Percentiles rank a stretch among this genome's conserved stretches.
Conservation (phyloP, 1,140 invertebrate genomes). For the Chelonus insularis region DNA sequence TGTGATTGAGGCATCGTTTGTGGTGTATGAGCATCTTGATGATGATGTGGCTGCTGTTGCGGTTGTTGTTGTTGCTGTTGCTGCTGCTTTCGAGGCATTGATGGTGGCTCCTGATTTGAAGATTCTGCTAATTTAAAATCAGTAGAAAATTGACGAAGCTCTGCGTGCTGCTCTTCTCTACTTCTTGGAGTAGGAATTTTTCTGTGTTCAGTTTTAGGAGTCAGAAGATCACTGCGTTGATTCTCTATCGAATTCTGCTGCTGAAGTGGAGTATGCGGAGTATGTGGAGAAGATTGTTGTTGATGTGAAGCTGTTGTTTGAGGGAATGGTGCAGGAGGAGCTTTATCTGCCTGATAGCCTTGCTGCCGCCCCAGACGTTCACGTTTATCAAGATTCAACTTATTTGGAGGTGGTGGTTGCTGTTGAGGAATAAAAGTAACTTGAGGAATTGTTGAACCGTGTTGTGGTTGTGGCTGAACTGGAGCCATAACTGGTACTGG, state of each 20-base stretch:
- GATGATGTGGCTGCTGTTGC: slow-evolving; percentile 31
- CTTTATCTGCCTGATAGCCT: slow-evolving; percentile 51
- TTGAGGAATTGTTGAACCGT: slow-evolving; percentile 45
- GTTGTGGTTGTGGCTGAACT: slow-evolving; percentile 54
- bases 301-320: slow-evolving; percentile 42
- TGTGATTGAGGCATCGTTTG: slow-evolving; percentile 39
- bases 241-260: slow-evolving; percentile 50
- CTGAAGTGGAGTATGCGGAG: slow-evolving; percentile 38
- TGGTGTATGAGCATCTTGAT: slow-evolving; percentile 44
- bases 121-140: slow-evolving; percentile 64
- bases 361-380: slow-evolving; percentile 53
- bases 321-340: slow-evolving; percentile 55
- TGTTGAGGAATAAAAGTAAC: slow-evolving; percentile 45
- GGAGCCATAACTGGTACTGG: slow-evolving; percentile 48
- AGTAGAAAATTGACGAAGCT: slow-evolving; percentile 64
- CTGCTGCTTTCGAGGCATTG: slow-evolving; percentile 44
- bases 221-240: slow-evolving; percentile 46
- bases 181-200: slow-evolving; percentile 48
- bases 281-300: slow-evolving; percentile 34
- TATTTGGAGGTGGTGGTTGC: slow-evolving; percentile 41
- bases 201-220: slow-evolving; percentile 50
- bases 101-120: slow-evolving; percentile 43
- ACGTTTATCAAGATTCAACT: slow-evolving; percentile 53
- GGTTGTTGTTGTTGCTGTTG: slow-evolving; percentile 42
- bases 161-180: slow-evolving; percentile 61